Evolutionary conservation across 2,888 invertebrate genomes (phyloP).

Genomic region (Phoronis australis): DNA sequence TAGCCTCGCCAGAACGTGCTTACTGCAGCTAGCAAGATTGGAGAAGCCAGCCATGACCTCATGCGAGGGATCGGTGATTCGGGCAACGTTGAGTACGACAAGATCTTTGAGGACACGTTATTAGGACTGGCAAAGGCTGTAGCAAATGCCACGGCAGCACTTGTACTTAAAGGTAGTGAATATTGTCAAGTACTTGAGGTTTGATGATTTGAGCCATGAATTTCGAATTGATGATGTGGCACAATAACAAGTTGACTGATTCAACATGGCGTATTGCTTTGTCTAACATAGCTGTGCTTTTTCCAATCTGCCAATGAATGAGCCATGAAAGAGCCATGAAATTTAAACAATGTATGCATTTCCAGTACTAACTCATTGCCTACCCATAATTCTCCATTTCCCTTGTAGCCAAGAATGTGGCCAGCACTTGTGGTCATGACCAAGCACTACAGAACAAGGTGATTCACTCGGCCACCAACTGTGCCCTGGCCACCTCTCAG

Average conservation of each 20-base stretch:
- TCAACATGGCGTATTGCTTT: no score
- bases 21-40: slow-evolving; percentile 83
- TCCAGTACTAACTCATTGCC: no score
- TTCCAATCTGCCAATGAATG: no score
- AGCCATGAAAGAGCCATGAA: no score
- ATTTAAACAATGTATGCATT: no score
- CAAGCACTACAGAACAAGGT: slow-evolving; percentile 77
- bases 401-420: slow-evolving; percentile 97
- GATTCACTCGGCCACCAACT: slow-evolving; percentile 93
- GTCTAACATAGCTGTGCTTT: no score
- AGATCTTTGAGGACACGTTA: slow-evolving; percentile 69
- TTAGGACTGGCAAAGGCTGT: slow-evolving; percentile 92
- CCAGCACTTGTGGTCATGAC: slow-evolving; percentile 76
- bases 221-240: no score
- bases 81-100: slow-evolving; percentile 64
- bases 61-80: slow-evolving; percentile 64
- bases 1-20: slow-evolving; percentile 86
- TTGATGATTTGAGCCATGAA: no score
- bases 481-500: slow-evolving; percentile 94
- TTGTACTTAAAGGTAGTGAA: slow-evolving; percentile 90
- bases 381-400: no score
- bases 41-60: slow-evolving; percentile 92
- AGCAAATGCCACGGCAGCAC: slow-evolving; percentile 93
- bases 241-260: no score
- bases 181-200: no score